phyloP scores from a whole-genome alignment of 1,140 invertebrate genomes.

The Sarcophaga peregrina region DNA sequence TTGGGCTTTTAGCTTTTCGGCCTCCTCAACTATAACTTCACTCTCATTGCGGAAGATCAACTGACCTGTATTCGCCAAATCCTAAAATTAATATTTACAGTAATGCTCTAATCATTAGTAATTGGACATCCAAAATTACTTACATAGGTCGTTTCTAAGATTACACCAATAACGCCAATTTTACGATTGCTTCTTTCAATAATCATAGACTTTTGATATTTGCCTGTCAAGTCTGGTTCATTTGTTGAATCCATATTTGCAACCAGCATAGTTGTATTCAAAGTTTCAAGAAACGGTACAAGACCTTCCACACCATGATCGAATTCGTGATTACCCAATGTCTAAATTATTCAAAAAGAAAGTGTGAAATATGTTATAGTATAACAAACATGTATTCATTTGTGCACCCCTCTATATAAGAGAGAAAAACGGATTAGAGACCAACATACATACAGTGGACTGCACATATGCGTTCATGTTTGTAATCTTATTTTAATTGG shows the following conservation, averaged over 20 bases:
- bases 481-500: too few species aligned
- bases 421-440: not conserved
- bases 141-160: conserved; percentile 76
- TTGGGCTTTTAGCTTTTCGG: conserved; percentile 70
- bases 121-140: conserved; percentile 55
- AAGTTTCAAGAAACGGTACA: conserved; percentile 76
- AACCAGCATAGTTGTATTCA: conserved; percentile 76
- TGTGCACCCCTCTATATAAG: too few species aligned
- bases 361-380: conserved; percentile 44
- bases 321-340: conserved; percentile 91
- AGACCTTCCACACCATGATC: conserved; percentile 81
- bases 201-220: conserved; percentile 73
- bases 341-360: conserved; percentile 67
- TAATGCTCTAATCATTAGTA: not conserved
- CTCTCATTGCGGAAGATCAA: conserved; percentile 77
- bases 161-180: conserved; percentile 86
- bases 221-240: conserved; percentile 75
- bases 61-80: conserved; percentile 71
- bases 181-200: conserved; percentile 71
- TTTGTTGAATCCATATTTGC: conserved; percentile 80
- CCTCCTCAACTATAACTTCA: conserved; percentile 74
- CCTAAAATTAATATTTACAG: conserved; percentile 60
- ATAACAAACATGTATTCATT: not conserved
- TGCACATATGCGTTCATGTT: too few species aligned
- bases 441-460: too few species aligned